A percentile compares a stretch with the other conserved stretches of the same genome.
Conservation (phyloP, 2,113 vertebrate species). For the Edolisoma coerulescens region DNA sequence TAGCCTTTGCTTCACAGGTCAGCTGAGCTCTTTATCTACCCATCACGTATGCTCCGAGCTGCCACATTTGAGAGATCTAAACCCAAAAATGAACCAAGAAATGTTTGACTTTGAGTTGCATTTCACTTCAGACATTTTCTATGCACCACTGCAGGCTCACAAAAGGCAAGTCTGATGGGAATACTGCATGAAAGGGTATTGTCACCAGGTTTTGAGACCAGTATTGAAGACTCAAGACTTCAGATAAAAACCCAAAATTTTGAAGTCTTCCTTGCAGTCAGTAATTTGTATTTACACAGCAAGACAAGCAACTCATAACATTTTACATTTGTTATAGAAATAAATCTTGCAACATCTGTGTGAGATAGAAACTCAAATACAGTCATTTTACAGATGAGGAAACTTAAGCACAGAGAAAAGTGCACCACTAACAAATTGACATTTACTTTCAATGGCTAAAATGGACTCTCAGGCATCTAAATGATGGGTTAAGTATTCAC, state of each 20-base stretch:
- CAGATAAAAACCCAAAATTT: neutral
- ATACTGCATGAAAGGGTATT: neutral
- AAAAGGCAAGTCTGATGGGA: neutral
- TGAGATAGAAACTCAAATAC: neutral
- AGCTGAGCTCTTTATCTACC: neutral
- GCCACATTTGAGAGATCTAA: neutral
- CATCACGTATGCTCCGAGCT: neutral
- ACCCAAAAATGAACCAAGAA: neutral
- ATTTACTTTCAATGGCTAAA: neutral
- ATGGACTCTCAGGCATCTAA: neutral
- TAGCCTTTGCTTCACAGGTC: neutral
- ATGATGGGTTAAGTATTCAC: neutral
- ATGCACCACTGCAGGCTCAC: neutral
- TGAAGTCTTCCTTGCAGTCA: neutral
- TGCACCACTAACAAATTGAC: neutral
- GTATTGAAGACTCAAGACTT: neutral
- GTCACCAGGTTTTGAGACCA: neutral
- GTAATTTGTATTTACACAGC: neutral
- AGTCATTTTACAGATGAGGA: conserved; percentile 1
- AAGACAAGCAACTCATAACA: neutral
- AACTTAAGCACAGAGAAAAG: neutral
- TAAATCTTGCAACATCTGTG: neutral
- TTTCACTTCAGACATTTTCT: neutral
- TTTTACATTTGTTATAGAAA: neutral
- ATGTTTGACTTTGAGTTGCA: neutral